These are phyloP conservation scores for Sialis lutaria DNA, from an alignment of 2,888 invertebrate species.

Conservation along the genomic window DNA sequence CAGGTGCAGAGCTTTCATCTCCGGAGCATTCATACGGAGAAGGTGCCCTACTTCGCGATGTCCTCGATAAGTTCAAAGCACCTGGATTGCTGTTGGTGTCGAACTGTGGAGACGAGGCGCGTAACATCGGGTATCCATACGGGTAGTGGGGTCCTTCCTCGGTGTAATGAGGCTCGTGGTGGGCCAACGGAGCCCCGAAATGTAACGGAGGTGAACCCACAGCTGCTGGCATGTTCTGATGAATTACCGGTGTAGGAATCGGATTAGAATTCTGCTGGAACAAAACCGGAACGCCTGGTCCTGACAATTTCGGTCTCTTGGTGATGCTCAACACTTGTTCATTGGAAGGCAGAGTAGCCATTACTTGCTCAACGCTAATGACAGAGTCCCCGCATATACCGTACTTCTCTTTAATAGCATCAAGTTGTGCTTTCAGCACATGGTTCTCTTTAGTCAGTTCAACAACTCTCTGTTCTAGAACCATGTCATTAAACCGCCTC, in stretches of 20 bases:
- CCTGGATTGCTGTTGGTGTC: slow-evolving; percentile 36
- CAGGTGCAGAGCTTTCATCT: slow-evolving; percentile 31
- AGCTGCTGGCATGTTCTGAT: slow-evolving; percentile 28
- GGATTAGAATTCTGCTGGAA: slow-evolving; percentile 37
- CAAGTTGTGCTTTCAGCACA: slow-evolving; percentile 79
- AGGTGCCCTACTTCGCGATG: slow-evolving; percentile 29
- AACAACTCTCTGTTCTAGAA: slow-evolving; percentile 82
- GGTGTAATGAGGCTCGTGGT: slow-evolving; percentile 22
- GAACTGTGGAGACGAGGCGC: slow-evolving; percentile 26
- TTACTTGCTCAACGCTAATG: slow-evolving; percentile 75
- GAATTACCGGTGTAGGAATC: slow-evolving; percentile 41
- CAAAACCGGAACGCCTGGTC: slow-evolving; percentile 27
- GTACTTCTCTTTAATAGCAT: slow-evolving; percentile 83
- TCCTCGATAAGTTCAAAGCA: slow-evolving; percentile 48
- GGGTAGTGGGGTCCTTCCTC: slow-evolving; percentile 16
- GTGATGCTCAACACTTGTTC: slow-evolving; percentile 73
- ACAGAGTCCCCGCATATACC: slow-evolving; percentile 76
- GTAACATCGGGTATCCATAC: slow-evolving; percentile 14
- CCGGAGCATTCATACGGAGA: slow-evolving; percentile 65
- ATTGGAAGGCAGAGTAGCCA: slow-evolving; percentile 67
- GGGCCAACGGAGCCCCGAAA: slow-evolving; percentile 3
- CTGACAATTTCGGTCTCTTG: slow-evolving; percentile 44
- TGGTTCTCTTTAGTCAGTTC: slow-evolving; percentile 93
- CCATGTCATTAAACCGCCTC: slow-evolving; percentile 90
- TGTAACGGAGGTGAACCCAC: slow-evolving; percentile 21